A percentile compares a stretch with the other conserved stretches of the same genome.
phyloP scores from a whole-genome alignment of 2,113 vertebrate species.

The Alligator mississippiensis region DNA sequence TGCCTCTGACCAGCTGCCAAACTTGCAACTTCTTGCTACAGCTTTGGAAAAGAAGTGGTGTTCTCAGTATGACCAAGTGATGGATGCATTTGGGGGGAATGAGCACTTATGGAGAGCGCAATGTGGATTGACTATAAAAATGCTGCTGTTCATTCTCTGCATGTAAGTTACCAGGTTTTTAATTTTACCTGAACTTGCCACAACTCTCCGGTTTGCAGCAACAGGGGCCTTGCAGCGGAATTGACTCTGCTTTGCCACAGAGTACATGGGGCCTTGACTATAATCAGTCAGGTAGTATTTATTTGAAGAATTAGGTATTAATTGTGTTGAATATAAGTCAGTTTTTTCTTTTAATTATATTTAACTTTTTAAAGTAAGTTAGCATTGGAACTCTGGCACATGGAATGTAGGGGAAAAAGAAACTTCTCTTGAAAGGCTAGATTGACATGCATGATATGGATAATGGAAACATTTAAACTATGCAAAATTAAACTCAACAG shows the following conservation, averaged over 20 bases:
- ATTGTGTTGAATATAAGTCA: constrained; percentile 19
- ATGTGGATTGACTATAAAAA: not conserved
- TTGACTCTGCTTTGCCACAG: not conserved
- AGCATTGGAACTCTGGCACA: not conserved
- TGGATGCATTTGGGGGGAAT: not conserved
- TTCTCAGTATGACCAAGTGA: not conserved
- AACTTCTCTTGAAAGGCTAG: constrained; percentile 22
- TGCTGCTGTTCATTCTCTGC: not conserved
- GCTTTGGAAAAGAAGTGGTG: not conserved
- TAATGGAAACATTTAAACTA: constrained; percentile 73
- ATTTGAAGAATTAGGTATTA: not conserved
- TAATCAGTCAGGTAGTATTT: not conserved
- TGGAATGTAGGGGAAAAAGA: constrained; percentile 25
- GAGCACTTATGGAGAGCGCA: not conserved
- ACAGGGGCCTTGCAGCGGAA: not conserved
- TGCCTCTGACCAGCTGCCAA: not conserved
- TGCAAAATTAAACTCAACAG: constrained; percentile 72
- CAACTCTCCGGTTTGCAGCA: not conserved
- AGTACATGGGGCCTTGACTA: constrained; percentile 37
- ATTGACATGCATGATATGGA: constrained; percentile 28
- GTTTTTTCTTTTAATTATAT: not conserved
- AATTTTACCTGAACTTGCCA: not conserved
- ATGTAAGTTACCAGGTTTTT: not conserved
- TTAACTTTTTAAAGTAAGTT: constrained; percentile 41
- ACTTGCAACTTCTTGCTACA: not conserved